Base-by-base conservation (phyloP, 2,888 invertebrate species). In the Blastobasis adustella region DNA sequence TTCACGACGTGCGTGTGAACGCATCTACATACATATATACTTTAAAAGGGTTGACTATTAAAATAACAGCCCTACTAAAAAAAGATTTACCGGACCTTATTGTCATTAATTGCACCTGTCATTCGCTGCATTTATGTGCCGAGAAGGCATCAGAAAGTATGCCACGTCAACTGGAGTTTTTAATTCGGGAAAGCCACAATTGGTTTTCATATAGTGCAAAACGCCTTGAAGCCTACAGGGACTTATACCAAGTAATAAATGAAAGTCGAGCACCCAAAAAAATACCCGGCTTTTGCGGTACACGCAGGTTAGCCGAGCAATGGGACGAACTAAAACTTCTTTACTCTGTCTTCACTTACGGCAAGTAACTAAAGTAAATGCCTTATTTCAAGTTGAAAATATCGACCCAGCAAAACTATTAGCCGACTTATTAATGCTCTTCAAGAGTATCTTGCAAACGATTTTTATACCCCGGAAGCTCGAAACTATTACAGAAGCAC, bases 11-110 rank as follows among this genome's bases (percentile, higher is more conserved):
- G n/a, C n/a, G n/a, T n/a, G n/a, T n/a, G n/a, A n/a, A n/a, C n/a
- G n/a, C n/a, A n/a, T n/a, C n/a, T n/a, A n/a, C n/a, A n/a, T n/a
- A n/a, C n/a, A n/a, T n/a, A n/a, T n/a, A n/a, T n/a, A n/a, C n/a
- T n/a, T n/a, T n/a, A n/a, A n/a, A n/a, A n/a, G n/a, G n/a, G n/a
- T n/a, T n/a, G n/a, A n/a, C n/a, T n/a, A n/a, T n/a, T n/a, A n/a
- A n/a, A n/a, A n/a, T 23, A 23, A 48, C 57, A 45, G 54, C 58
- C 49, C 10, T 60, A 5, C 51, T 58, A 5, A 58, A 55, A 55
- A 47, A 10, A 53, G 50, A 55, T 37, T 40, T 54, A 37, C 47
- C 54, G 49, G 47, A 57, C 50, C 41, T 56, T 10, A 49, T 55
- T 49, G 5, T 55, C 49, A 45, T 57, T 3, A 57, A 54, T 44